A percentile compares a stretch with the other conserved stretches of the same genome.
Conservation (phyloP, 2,888 invertebrate genomes). For the Lottia scabra region DNA sequence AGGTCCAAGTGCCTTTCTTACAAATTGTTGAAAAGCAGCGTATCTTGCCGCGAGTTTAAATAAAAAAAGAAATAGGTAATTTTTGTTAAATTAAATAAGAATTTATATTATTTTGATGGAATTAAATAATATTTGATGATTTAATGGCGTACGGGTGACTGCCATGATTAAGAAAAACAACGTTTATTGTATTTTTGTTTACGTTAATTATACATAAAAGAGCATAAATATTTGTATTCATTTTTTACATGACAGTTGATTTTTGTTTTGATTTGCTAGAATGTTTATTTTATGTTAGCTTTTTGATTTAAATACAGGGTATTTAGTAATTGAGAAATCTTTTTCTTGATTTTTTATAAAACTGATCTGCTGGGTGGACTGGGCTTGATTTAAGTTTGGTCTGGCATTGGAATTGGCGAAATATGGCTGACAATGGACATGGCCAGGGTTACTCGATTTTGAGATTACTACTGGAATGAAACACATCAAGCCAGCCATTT, state of each 20-base stretch:
- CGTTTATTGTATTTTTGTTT: background rate
- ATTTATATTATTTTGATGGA: too few relatives aligned
- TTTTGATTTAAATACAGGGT: background rate
- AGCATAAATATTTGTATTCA: conserved; percentile 2
- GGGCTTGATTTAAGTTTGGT: too few relatives aligned
- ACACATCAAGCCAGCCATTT: too few relatives aligned
- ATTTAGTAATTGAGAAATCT: background rate
- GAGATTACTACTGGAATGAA: too few relatives aligned
- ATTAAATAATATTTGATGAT: too few relatives aligned
- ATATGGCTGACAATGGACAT: too few relatives aligned
- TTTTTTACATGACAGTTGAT: conserved; percentile 6
- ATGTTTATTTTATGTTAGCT: conserved; percentile 1
- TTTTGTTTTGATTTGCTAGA: conserved; percentile 2
- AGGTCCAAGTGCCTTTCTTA: conserved; percentile 5
- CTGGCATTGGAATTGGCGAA: too few relatives aligned
- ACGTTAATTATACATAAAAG: background rate
- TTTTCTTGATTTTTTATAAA: too few relatives aligned
- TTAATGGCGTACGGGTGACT: too few relatives aligned
- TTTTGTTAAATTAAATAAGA: too few relatives aligned
- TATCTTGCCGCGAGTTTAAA: conserved; percentile 1
- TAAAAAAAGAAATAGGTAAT: background rate
- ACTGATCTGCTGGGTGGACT: too few relatives aligned
- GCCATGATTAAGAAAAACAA: background rate
- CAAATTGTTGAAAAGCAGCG: conserved; percentile 1
- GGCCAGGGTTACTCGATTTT: too few relatives aligned